Evolutionary conservation across 2,797 vertebrate species (phyloP).

Genomic region (Pseudochromis fuscus): DNA sequence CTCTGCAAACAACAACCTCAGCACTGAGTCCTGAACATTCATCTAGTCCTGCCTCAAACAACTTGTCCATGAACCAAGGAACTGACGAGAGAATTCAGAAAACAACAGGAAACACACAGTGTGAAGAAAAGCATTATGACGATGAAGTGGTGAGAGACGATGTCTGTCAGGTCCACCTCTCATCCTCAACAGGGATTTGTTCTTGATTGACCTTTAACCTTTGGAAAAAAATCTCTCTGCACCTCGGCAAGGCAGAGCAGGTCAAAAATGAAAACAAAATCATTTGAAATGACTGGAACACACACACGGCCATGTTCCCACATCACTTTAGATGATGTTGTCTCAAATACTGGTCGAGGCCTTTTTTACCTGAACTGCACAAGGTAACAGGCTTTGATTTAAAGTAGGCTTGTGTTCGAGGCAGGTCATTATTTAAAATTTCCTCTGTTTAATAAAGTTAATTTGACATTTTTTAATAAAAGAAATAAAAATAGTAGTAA

Average conservation of each 20-base stretch:
- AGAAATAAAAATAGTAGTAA: too few relatives aligned
- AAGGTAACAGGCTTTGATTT: too few relatives aligned
- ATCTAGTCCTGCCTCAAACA: slow-evolving; percentile 3
- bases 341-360: too few relatives aligned
- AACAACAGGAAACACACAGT: slow-evolving; percentile 9
- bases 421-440: too few relatives aligned
- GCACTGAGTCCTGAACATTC: neutral
- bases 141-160: slow-evolving; percentile 43
- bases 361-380: too few relatives aligned
- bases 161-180: slow-evolving; percentile 46
- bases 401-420: too few relatives aligned
- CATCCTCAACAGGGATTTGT: slow-evolving; percentile 65
- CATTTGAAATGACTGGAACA: neutral
- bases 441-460: too few relatives aligned
- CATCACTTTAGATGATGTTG: neutral
- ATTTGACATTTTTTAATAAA: too few relatives aligned
- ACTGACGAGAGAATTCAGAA: slow-evolving; percentile 20
- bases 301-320: neutral
- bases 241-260: slow-evolving; percentile 6
- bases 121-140: slow-evolving; percentile 22
- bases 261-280: neutral
- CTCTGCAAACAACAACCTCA: slow-evolving; percentile 6
- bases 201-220: slow-evolving; percentile 64
- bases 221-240: slow-evolving; percentile 46
- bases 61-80: neutral